These are phyloP conservation scores for Perca fluviatilis DNA, from an alignment of 2,113 vertebrate species.

Conservation along the genomic window DNA sequence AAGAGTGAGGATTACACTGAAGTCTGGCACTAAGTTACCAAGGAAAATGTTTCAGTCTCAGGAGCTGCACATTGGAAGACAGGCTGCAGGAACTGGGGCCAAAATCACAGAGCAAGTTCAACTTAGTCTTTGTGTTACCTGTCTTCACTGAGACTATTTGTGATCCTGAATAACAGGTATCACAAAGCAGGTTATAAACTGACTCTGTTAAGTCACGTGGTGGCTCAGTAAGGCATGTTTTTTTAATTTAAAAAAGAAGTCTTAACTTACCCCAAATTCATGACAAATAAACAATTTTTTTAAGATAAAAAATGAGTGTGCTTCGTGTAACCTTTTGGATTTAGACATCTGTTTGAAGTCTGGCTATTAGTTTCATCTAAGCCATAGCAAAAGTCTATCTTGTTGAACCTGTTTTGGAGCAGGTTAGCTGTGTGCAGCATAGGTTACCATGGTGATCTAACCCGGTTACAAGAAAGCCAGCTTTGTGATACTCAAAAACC, in stretches of 20 bases:
- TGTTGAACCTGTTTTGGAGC: neutral
- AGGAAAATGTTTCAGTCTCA: constrained; percentile 4
- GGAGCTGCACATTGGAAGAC: constrained; percentile 4
- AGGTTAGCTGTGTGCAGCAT: neutral
- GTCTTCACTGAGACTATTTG: neutral
- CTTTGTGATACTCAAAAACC: neutral
- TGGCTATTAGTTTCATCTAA: neutral
- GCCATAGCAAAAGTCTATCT: neutral
- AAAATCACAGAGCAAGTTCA: neutral
- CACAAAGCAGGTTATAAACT: neutral
- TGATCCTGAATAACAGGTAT: neutral
- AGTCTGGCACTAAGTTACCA: neutral
- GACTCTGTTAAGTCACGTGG: neutral
- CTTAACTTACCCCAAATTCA: no score
- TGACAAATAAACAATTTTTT: no score
- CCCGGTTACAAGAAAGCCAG: neutral
- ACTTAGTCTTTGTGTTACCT: neutral
- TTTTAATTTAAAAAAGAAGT: no score
- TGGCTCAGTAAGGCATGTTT: neutral
- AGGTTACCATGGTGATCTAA: constrained; percentile 3
- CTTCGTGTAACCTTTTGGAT: no score
- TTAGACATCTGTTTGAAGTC: neutral
- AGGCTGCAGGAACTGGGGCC: neutral
- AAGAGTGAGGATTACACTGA: neutral
- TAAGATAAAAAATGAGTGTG: no score